A percentile compares a stretch with the other conserved stretches of the same genome.
Conservation (phyloP, 2,888 invertebrate genomes). For the Agrochola circellaris region DNA sequence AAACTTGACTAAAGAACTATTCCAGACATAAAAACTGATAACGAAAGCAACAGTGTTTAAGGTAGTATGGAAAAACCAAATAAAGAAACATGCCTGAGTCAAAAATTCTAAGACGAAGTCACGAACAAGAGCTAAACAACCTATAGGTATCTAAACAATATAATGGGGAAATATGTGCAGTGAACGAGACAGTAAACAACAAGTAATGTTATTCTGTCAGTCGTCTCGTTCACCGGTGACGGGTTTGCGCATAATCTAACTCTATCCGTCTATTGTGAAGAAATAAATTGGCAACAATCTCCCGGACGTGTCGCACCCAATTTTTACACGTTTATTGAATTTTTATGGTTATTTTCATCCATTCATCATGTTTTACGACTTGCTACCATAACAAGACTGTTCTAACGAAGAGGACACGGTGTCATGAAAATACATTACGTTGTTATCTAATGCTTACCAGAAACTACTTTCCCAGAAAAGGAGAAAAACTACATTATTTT, state of each 20-base stretch:
- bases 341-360: slow-evolving; percentile 79
- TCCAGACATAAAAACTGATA: not conserved
- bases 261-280: slow-evolving; percentile 59
- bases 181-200: slow-evolving; percentile 45
- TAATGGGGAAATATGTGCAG: slow-evolving; percentile 23
- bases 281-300: slow-evolving; percentile 73
- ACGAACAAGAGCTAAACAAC: not conserved
- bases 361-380: slow-evolving; percentile 79
- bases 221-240: slow-evolving; percentile 55
- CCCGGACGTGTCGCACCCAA: slow-evolving; percentile 69
- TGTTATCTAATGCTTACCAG: slow-evolving; percentile 10
- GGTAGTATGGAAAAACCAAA: not conserved
- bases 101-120: not conserved
- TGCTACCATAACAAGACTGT: slow-evolving; percentile 70
- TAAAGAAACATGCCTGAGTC: no score
- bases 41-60: not conserved
- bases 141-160: slow-evolving; percentile 14
- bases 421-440: slow-evolving; percentile 46
- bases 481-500: slow-evolving; percentile 14
- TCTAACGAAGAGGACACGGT: slow-evolving; percentile 56
- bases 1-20: not conserved
- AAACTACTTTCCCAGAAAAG: slow-evolving; percentile 4
- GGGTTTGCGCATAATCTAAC: slow-evolving; percentile 57
- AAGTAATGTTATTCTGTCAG: slow-evolving; percentile 55
- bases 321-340: slow-evolving; percentile 78